phyloP scores from a whole-genome alignment of 2,797 vertebrate species.

The Clarias fuscus region DNA sequence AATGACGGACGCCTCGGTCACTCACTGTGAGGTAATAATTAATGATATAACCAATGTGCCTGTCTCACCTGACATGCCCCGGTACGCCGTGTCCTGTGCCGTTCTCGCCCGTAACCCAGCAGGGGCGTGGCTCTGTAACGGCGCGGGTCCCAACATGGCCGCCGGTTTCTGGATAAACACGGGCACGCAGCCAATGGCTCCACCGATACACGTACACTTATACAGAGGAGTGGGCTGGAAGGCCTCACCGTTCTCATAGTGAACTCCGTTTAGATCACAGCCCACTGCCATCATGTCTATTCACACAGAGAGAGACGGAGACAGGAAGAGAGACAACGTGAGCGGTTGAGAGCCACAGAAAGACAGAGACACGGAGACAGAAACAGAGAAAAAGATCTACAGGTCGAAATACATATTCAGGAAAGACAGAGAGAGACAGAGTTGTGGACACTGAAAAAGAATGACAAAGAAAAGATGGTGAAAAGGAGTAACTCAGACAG shows the following conservation, averaged over 20 bases:
- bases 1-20: background rate
- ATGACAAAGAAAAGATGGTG: too few relatives aligned
- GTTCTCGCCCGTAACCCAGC: constrained; percentile 69
- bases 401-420: background rate
- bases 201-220: constrained; percentile 89
- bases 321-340: too few relatives aligned
- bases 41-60: background rate
- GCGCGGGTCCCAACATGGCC: constrained; percentile 66
- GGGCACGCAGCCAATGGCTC: constrained; percentile 90
- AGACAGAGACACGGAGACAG: background rate
- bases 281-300: constrained; percentile 91
- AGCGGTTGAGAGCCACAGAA: background rate
- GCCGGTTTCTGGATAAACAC: constrained; percentile 78
- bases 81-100: constrained; percentile 77
- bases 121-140: constrained; percentile 63
- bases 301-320: background rate
- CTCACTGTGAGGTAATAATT: background rate
- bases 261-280: constrained; percentile 86
- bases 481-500: background rate
- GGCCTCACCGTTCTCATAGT: constrained; percentile 87
- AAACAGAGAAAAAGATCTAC: background rate
- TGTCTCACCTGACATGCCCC: constrained; percentile 83
- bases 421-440: background rate
- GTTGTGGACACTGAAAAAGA: too few relatives aligned
- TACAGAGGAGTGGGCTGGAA: constrained; percentile 89